Conservation (phyloP, 2,797 vertebrate species). For the Poeciliopsis turneri region DNA sequence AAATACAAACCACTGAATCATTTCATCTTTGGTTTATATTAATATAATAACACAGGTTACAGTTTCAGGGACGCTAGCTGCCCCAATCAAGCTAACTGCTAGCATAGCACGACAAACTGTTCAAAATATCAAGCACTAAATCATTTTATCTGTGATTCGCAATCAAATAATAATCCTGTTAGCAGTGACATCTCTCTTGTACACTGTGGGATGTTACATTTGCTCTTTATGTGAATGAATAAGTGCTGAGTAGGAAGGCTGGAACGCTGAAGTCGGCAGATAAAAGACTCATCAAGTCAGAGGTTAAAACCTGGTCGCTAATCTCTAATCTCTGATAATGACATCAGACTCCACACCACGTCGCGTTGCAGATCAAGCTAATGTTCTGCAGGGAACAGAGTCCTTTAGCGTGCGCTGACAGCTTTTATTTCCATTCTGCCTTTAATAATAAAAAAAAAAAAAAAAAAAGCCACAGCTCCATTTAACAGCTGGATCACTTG, state of each 20-base stretch:
- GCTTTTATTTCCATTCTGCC: neutral
- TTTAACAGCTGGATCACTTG: slow-evolving; percentile 4
- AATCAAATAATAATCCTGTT: neutral
- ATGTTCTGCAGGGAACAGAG: slow-evolving; percentile 1
- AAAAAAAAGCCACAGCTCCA: neutral
- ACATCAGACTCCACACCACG: neutral
- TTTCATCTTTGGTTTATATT: neutral
- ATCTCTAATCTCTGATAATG: neutral
- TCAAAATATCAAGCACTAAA: neutral
- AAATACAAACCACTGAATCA: neutral
- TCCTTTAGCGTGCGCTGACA: neutral
- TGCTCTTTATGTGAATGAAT: neutral
- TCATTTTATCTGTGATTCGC: neutral
- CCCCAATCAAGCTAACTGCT: neutral
- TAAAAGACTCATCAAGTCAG: neutral
- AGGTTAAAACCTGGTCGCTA: neutral
- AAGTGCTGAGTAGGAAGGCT: neutral
- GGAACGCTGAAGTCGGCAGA: neutral
- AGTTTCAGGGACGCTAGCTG: neutral
- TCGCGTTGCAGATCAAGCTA: neutral
- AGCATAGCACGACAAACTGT: neutral
- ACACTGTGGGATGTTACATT: neutral
- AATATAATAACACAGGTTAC: neutral
- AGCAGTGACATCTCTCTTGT: neutral
- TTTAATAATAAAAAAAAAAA: neutral